Base-by-base conservation (phyloP, 64 coral and sea anemone genomes). In the Porites australiensis region DNA sequence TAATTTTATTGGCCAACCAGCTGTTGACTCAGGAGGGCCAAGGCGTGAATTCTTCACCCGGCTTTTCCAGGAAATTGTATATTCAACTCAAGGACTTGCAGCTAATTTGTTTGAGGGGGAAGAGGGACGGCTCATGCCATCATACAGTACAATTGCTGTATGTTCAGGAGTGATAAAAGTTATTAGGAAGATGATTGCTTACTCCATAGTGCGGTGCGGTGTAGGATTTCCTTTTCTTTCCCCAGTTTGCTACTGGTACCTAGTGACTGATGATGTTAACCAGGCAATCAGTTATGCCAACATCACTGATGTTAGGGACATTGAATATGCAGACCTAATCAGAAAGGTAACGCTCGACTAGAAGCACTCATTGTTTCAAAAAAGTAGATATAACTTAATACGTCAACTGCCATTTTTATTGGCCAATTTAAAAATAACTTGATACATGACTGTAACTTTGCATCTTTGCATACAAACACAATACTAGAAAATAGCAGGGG, bases 171-270 rank as follows among this genome's bases (percentile, higher is more conserved):
- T 91, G 21, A 82, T 83, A 65, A 91, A 74, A 46, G 65, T 70
- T 44, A 44, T 91, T 13, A 79, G 89, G 58, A 91, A 91, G 66
- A 91, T 83, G 47, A 91, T 91, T 71, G 89, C 89, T 72, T 69
- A 91, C 54, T 91, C 89, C 19, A 83, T 91, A 44, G 89, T 71
- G 18, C 89, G 83, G 44, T 83, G 89, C 74, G 78, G 89, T 54
- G 67, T 91, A 43, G 89, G 89, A n/a, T 91, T 83, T 46, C 89
- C 77, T 82, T 18, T 72, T 50, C 64, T 91, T 27, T 91, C 89
- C 52, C 77, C 89, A 37, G 48, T 71, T 18, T 79, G 77, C 59
- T 91, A 83, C 78, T 83, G 78, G 89, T 91, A 91, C 58, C 58
- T 83, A 20, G 58, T 83, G 21, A 91, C 78, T 72, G 78, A 58